Conservation (phyloP, 2,888 invertebrate genomes). For the Ophioninae sp. region DNA sequence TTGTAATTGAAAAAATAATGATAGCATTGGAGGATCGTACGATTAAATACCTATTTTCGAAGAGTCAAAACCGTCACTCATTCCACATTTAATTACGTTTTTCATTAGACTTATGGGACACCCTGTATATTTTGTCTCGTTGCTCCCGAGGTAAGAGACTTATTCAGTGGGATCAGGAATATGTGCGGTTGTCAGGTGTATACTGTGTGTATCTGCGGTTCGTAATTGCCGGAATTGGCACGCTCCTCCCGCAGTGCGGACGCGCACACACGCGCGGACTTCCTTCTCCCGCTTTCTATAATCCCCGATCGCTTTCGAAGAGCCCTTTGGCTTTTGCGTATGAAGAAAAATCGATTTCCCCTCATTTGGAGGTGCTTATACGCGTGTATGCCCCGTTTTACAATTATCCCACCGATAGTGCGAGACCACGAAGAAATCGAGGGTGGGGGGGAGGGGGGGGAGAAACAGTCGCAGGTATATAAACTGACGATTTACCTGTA, state of each 20-base stretch:
- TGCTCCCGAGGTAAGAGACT: conserved; percentile 46
- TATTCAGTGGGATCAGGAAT: conserved; percentile 44
- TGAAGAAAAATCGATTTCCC: conserved; percentile 59
- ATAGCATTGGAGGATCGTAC: too few relatives aligned
- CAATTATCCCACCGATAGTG: not conserved
- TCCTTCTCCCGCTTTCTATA: conserved; percentile 47
- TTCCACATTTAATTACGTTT: too few relatives aligned
- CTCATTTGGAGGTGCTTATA: conserved; percentile 46
- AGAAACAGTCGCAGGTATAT: too few relatives aligned
- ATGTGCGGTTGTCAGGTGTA: conserved; percentile 49
- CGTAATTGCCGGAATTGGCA: conserved; percentile 64
- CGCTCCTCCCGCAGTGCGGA: conserved; percentile 54
- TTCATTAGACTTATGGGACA: too few relatives aligned
- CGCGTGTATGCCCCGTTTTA: not conserved
- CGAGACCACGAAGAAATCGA: not conserved
- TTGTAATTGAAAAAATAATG: too few relatives aligned
- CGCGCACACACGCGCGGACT: not conserved
- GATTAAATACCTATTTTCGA: too few relatives aligned
- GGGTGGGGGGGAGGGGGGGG: too few relatives aligned
- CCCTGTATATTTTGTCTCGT: conserved; percentile 30
- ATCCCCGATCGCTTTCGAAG: conserved; percentile 7
- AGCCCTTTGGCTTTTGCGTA: not conserved
- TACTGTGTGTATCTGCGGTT: conserved; percentile 57
- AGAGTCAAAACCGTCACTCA: too few relatives aligned
- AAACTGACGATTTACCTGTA: too few relatives aligned